Conservation (phyloP, 2,888 invertebrate genomes). For the Drosophila lacicola region DNA sequence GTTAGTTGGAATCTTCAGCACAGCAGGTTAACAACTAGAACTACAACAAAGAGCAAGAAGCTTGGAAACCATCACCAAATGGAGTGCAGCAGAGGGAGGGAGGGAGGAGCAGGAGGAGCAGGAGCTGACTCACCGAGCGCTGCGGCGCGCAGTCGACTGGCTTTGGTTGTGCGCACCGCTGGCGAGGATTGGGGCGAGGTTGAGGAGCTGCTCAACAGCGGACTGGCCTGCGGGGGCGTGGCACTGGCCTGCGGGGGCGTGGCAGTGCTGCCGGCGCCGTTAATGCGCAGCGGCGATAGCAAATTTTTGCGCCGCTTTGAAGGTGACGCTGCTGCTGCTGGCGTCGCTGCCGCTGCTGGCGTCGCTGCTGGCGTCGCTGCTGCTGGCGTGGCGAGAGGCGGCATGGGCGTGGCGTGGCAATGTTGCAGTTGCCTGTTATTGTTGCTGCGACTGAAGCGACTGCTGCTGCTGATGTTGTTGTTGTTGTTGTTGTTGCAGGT, state of each 20-base stretch:
- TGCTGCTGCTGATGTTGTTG: constrained; percentile 41
- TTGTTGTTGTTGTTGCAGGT: constrained; percentile 53
- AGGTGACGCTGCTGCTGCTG: constrained; percentile 52
- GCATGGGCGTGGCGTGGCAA: constrained; percentile 78
- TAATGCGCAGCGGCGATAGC: constrained; percentile 73
- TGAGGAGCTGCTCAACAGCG: constrained; percentile 67
- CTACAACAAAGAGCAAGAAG: constrained; percentile 1
- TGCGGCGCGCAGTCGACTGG: constrained; percentile 90
- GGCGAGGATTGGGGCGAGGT: constrained; percentile 68
- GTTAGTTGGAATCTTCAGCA: constrained; percentile 46
- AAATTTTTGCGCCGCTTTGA: constrained; percentile 77
- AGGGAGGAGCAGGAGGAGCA: neutral
- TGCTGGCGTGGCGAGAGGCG: constrained; percentile 63
- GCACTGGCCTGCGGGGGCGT: constrained; percentile 58
- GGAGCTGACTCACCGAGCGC: constrained; percentile 86
- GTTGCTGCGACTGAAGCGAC: constrained; percentile 49
- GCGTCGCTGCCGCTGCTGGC: constrained; percentile 26
- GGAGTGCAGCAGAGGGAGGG: neutral
- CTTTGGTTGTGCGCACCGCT: constrained; percentile 89
- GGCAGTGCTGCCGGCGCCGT: constrained; percentile 10
- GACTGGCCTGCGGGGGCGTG: constrained; percentile 61
- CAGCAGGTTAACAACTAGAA: constrained; percentile 19
- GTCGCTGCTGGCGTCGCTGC: constrained; percentile 34
- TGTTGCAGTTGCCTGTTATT: constrained; percentile 60
- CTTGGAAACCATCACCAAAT: constrained; percentile 19